Conservation (phyloP, 2,888 invertebrate species). For the Chouioia cunea region DNA sequence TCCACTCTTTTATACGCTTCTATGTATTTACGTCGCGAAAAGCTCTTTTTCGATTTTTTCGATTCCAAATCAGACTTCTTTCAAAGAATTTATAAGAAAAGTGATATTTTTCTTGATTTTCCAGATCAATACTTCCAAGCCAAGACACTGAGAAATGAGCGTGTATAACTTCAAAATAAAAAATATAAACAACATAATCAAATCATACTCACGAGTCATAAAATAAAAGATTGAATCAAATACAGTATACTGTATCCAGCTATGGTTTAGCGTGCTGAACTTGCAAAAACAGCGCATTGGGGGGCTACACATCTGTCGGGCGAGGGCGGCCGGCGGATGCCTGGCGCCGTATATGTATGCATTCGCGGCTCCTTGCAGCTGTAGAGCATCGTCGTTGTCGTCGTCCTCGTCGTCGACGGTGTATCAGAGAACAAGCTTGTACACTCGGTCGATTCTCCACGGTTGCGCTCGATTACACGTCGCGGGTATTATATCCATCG, state of each 20-base stretch:
- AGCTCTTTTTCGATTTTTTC: too few relatives aligned
- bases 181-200: too few relatives aligned
- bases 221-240: too few relatives aligned
- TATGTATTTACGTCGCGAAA: background rate
- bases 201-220: too few relatives aligned
- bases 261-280: constrained; percentile 13
- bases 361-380: constrained; percentile 14
- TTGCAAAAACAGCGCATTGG: constrained; percentile 36
- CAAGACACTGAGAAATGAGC: too few relatives aligned
- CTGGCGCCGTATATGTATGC: constrained; percentile 38
- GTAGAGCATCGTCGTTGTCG: background rate
- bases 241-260: too few relatives aligned
- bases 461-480: background rate
- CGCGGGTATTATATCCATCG: too few relatives aligned
- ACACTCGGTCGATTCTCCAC: constrained; percentile 28
- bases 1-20: background rate
- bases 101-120: too few relatives aligned
- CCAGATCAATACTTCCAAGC: too few relatives aligned
- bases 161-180: too few relatives aligned
- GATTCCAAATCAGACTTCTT: too few relatives aligned
- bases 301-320: constrained; percentile 21
- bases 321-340: constrained; percentile 31
- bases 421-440: background rate
- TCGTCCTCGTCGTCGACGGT: background rate
- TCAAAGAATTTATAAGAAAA: too few relatives aligned